A percentile compares a stretch with the other conserved stretches of the same genome.
Conservation (phyloP, 1,140 invertebrate genomes). For the Phortica variegata region DNA sequence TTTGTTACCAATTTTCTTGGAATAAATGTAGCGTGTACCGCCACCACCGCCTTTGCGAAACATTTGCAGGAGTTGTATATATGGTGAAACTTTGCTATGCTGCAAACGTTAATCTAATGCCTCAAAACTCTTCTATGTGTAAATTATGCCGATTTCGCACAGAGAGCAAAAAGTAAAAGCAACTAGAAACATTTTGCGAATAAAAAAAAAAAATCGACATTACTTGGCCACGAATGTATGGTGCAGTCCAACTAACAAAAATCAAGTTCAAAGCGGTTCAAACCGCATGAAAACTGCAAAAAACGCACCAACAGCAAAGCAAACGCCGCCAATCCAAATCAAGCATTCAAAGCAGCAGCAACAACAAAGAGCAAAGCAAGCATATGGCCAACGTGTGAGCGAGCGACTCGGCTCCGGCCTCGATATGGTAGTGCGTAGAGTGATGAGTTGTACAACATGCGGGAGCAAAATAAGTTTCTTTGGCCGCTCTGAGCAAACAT, state of each 20-base stretch:
- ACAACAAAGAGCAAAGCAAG: constrained; percentile 18
- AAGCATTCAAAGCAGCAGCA: constrained; percentile 11
- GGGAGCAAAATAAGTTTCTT: too few species aligned
- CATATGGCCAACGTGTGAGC: constrained; percentile 11
- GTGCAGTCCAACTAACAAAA: constrained; percentile 22
- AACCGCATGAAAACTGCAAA: constrained; percentile 31
- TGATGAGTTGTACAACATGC: too few species aligned
- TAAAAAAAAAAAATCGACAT: constrained; percentile 12
- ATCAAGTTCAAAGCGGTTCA: constrained; percentile 45
- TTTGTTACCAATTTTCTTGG: constrained; percentile 12
- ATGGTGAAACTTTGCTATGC: constrained; percentile 2
- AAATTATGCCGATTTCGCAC: constrained; percentile 2
- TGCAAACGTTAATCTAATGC: too few species aligned
- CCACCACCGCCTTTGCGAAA: constrained; percentile 3
- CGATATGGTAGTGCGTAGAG: too few species aligned
- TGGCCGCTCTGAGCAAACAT: too few species aligned
- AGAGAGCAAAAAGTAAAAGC: constrained; percentile 15
- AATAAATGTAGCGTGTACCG: constrained; percentile 15
- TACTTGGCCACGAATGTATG: constrained; percentile 10
- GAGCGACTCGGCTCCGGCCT: too few species aligned
- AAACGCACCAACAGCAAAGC: constrained; percentile 13
- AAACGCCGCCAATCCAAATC: constrained; percentile 13
- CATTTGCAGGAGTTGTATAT: constrained; percentile 1
- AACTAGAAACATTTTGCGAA: constrained; percentile 9
- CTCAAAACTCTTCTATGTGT: too few species aligned